Evolutionary conservation across 2,888 invertebrate genomes (phyloP).

Genomic region (Metellina segmentata): DNA sequence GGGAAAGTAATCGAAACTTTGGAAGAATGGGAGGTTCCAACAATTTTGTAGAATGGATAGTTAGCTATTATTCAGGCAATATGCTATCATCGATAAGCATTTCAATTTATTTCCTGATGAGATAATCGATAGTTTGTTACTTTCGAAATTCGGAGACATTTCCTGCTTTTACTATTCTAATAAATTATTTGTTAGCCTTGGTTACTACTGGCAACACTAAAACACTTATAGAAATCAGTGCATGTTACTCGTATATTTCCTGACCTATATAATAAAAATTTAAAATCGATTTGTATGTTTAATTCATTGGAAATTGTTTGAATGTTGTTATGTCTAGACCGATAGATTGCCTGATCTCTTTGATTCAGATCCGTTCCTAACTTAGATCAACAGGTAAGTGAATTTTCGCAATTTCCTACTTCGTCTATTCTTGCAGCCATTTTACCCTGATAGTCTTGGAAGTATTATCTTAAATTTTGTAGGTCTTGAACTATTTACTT

Average conservation of each 20-base stretch:
- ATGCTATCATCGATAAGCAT: no score
- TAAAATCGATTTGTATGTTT: neutral
- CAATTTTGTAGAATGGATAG: no score
- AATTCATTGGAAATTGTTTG: neutral
- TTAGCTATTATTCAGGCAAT: no score
- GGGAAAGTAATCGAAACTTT: no score
- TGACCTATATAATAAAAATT: neutral
- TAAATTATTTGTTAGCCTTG: neutral
- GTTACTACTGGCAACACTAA: neutral
- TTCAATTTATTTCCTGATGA: no score
- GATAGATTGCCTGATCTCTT: neutral
- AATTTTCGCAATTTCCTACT: no score
- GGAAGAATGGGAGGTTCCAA: no score
- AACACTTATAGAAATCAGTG: neutral
- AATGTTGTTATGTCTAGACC: neutral
- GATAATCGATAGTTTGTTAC: no score
- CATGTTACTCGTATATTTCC: neutral
- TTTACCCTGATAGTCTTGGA: no score
- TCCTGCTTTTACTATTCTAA: neutral
- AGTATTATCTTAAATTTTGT: no score
- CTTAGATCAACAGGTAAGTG: neutral
- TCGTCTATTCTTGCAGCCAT: no score
- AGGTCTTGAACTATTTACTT: no score
- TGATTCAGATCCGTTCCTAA: neutral
- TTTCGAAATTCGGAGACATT: neutral